Conservation (phyloP, 2,113 vertebrate genomes). For the Pleuronectes platessa region DNA sequence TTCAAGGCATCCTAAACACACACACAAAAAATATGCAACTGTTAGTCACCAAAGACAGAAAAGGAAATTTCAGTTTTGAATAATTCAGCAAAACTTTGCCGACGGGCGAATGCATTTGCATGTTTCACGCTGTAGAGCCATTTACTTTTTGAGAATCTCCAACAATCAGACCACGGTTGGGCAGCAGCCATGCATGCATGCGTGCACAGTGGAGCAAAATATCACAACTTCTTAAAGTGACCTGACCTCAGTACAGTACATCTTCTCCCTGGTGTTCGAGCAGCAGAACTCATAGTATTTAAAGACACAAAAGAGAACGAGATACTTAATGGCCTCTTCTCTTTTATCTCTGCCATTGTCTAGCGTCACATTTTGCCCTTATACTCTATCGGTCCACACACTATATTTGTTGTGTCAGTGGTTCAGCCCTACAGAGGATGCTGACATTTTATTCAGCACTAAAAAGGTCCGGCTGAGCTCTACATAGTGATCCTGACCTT, state of each 20-base stretch:
- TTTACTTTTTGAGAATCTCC: conserved; percentile 28
- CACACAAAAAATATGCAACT: neutral
- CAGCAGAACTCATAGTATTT: neutral
- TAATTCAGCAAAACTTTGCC: conserved; percentile 35
- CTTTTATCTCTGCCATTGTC: neutral
- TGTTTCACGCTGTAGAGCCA: conserved; percentile 5
- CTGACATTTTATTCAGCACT: conserved; percentile 49
- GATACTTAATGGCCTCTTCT: neutral
- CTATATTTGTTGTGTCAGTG: conserved; percentile 18
- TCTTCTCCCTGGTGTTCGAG: neutral
- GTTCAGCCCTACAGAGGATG: conserved; percentile 2
- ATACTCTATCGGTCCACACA: neutral
- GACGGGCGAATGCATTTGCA: neutral
- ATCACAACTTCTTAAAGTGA: neutral
- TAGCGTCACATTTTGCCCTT: neutral
- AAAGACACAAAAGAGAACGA: neutral
- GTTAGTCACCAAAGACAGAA: neutral
- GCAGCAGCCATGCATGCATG: no score
- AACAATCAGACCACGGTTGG: neutral
- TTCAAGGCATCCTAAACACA: conserved; percentile 91
- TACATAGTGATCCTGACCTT: conserved; percentile 48
- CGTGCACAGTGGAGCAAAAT: no score
- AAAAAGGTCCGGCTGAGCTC: conserved; percentile 29
- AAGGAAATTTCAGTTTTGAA: conserved; percentile 3
- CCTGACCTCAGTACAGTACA: neutral